These are phyloP conservation scores for Sipha flava DNA, from an alignment of 1,140 invertebrate species.

Conservation along the genomic window DNA sequence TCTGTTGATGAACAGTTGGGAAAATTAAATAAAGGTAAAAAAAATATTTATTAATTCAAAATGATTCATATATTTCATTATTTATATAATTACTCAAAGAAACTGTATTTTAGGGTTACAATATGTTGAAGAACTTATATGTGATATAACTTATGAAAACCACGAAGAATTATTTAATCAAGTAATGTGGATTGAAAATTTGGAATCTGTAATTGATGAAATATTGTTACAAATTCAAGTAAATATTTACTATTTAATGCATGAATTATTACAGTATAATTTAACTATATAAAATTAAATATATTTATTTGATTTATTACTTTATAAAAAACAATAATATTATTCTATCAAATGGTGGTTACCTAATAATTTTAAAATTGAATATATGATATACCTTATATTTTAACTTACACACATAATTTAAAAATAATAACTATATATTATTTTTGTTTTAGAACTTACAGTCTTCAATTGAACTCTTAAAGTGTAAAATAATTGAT, in stretches of 20 bases:
- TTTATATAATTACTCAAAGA: neutral
- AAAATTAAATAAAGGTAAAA: conserved; percentile 4
- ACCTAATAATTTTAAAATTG: no score
- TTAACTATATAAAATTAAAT: no score
- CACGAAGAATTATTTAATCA: conserved; percentile 19
- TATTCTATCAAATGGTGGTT: no score
- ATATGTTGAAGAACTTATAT: conserved; percentile 3
- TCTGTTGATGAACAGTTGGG: neutral
- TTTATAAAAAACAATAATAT: no score
- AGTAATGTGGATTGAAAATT: conserved; percentile 19
- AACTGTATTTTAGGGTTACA: conserved; percentile 1
- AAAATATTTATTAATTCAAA: neutral
- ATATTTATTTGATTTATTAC: no score
- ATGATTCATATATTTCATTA: neutral
- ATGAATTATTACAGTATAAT: no score
- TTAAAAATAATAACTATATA: neutral
- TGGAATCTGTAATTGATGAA: conserved; percentile 9
- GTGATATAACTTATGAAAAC: neutral
- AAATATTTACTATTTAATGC: no score
- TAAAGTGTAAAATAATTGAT: neutral
- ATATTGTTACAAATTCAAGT: conserved; percentile 2
- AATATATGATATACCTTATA: no score
- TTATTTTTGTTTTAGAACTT: conserved; percentile 6
- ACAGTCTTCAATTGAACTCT: conserved; percentile 14
- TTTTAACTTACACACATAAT: no score